phyloP scores from a whole-genome alignment of 2,797 vertebrate species.

The Loriculus beryllinus region DNA sequence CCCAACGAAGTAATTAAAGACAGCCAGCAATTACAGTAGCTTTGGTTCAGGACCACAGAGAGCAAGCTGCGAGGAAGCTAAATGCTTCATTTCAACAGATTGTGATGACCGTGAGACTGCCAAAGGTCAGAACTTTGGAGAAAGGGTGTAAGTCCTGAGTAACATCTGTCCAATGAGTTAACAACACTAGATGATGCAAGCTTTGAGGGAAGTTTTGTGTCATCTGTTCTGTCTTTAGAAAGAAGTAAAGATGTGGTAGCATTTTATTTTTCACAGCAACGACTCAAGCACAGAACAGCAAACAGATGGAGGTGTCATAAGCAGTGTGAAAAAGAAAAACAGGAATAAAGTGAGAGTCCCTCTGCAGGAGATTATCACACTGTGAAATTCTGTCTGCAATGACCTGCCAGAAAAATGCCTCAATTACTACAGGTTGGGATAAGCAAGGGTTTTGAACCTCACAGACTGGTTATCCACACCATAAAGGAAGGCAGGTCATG shows the following conservation, averaged over 20 bases:
- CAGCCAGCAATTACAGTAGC: neutral
- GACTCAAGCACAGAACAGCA: neutral
- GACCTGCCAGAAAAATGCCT: neutral
- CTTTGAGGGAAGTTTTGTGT: neutral
- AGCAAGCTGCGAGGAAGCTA: neutral
- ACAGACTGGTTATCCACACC: neutral
- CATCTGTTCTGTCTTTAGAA: neutral
- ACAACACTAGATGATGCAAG: neutral
- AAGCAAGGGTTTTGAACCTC: neutral
- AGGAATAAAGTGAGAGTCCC: neutral
- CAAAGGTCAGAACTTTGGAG: neutral
- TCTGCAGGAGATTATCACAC: neutral
- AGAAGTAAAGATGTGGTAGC: neutral
- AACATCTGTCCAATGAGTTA: neutral
- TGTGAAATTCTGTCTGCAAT: neutral
- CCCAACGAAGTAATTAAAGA: neutral
- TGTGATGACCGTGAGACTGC: neutral
- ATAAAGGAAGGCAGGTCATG: neutral
- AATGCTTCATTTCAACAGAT: neutral
- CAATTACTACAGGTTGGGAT: neutral
- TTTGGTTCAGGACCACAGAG: neutral
- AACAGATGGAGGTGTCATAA: slow-evolving; percentile 36
- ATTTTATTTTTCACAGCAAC: neutral
- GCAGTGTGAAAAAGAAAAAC: neutral
- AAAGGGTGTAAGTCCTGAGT: neutral